phyloP scores from a whole-genome alignment of 35 echinoderm and acorn worm genomes.

The Holothuria glaberrima region DNA sequence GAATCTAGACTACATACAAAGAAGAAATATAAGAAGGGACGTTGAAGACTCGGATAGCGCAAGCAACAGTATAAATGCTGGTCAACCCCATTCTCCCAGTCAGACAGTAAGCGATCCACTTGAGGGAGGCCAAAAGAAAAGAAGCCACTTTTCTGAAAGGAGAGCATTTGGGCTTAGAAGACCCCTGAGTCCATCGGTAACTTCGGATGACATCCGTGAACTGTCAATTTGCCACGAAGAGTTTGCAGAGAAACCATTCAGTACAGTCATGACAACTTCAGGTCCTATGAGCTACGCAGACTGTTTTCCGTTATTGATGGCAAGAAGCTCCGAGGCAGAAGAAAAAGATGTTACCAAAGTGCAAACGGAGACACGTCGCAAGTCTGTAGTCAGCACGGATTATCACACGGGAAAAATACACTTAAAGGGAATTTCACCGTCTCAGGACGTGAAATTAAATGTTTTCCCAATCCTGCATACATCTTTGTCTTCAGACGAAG shows the following conservation, averaged over 20 bases:
- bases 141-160: not conserved
- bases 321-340: slow-evolving; percentile 67
- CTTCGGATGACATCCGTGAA: not conserved
- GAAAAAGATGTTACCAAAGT: slow-evolving; percentile 76
- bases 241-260: slow-evolving; percentile 78
- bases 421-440: slow-evolving; percentile 20
- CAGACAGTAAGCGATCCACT: not conserved
- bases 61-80: not conserved
- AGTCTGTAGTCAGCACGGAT: slow-evolving; percentile 72
- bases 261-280: slow-evolving; percentile 49
- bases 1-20: slow-evolving; percentile 40
- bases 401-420: slow-evolving; percentile 68
- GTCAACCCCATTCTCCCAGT: not conserved
- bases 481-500: slow-evolving; percentile 41
- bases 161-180: slow-evolving; percentile 14
- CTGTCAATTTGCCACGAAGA: slow-evolving; percentile 43
- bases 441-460: slow-evolving; percentile 16
- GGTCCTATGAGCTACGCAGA: slow-evolving; percentile 53
- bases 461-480: slow-evolving; percentile 78
- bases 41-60: not conserved
- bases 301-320: slow-evolving; percentile 80
- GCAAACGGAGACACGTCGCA: slow-evolving; percentile 82
- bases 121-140: not conserved
- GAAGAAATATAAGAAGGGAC: not conserved
- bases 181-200: slow-evolving; percentile 52